These are phyloP conservation scores for Oophaga sylvatica DNA, from an alignment of 2,797 vertebrate genomes.

Conservation along the genomic window DNA sequence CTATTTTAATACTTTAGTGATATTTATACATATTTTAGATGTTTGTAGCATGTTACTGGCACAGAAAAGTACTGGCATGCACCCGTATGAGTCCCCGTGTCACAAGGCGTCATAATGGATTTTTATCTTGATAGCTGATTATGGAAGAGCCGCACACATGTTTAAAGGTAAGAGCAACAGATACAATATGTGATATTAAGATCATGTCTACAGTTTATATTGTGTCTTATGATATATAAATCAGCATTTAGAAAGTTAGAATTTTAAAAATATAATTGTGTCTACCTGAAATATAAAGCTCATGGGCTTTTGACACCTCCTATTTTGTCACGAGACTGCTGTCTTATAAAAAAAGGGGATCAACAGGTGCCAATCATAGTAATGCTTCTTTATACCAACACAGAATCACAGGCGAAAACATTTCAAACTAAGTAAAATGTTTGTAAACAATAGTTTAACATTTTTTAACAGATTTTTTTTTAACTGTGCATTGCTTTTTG, in stretches of 20 bases:
- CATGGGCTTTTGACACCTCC: too few species aligned
- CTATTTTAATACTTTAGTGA: not conserved
- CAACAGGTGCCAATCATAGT: not conserved
- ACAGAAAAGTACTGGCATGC: not conserved
- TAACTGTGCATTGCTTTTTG: not conserved
- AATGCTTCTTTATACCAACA: not conserved
- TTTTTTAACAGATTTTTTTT: not conserved
- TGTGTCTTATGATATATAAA: too few species aligned
- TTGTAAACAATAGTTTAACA: not conserved
- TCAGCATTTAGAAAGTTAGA: too few species aligned
- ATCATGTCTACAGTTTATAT: not conserved
- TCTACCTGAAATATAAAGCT: too few species aligned
- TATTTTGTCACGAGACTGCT: too few species aligned
- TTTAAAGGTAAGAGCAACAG: slow-evolving; percentile 9
- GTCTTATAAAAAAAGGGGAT: too few species aligned
- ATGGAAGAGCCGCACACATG: not conserved
- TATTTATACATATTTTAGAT: not conserved
- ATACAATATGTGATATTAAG: not conserved
- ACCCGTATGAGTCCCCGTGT: not conserved
- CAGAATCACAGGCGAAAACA: not conserved
- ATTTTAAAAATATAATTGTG: too few species aligned
- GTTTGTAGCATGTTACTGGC: not conserved
- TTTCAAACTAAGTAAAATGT: not conserved
- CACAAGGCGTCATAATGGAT: not conserved
- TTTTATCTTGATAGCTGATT: not conserved